Base-by-base conservation (phyloP, 2,797 vertebrate species). In the Enteromius trimaculatus region DNA sequence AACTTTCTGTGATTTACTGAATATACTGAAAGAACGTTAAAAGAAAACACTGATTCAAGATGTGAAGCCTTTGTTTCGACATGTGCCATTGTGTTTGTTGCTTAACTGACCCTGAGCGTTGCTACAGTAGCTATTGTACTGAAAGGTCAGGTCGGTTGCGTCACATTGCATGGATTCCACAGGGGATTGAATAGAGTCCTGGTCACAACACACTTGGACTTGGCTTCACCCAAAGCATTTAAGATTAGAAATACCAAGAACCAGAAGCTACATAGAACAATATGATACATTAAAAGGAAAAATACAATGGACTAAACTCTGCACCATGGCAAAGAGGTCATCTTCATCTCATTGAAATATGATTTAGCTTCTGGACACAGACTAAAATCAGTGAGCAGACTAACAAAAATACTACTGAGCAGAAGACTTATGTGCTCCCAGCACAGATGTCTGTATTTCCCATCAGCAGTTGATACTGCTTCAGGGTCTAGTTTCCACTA, bases 101-200 rank as follows among this genome's bases (percentile, higher is more conserved):
- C 79, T 71, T 58, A 31, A 62, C 19, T 71, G 79, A 81, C 79
- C 74, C 68, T 51, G 75, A 51, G 74, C 7, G 17, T 44, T 74
- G 70, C 64, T 87, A 76, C 70, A 79, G 83, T 79, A 49, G 79
- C 80, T 79, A 71, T 60, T 80, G 80, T 72, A 49, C 66, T 37
- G 47, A 79, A 79, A 68, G 76, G 82, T 84, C 79, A 82, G 81
- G 75, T 51, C 4, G n/a, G 55, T 82, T 71, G 70, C 66, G 11
- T 86, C 78, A 84, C 70, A 62, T 31, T 68, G 79, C 64, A 77
- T 65, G 60, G 62, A 88, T 88, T 88, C 82, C 86, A 47, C 78
- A 79, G 75, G 23, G 64, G 70, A 86, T 86, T 86, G 53, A 70
- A 64, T 6, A 83, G 42, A 60, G 71, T 6, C 31, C 42, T 72